Base-by-base conservation (phyloP, 64 coral and sea anemone species). In the Porites australiensis region DNA sequence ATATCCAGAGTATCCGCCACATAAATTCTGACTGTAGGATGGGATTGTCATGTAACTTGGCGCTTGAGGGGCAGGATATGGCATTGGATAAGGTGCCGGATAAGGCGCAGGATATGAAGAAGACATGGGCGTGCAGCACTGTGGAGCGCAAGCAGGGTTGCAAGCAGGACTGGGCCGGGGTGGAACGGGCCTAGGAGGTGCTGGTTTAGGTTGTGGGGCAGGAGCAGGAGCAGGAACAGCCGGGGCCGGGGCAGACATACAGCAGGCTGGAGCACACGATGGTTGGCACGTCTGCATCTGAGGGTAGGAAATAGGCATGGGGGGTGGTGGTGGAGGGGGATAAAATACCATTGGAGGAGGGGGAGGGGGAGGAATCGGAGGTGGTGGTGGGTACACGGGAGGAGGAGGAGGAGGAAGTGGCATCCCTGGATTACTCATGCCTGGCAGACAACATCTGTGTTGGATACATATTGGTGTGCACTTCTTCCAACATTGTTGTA, bases 381-480 rank as follows among this genome's bases (percentile, higher is more conserved):
- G 76, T 1, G 14, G 91, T 59, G 44, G 82, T 15, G 19, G 91
- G 14, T 88, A 77, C 14, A 61, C n/a, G 2, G 79, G 81, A 9
- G 78, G 83, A 6, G 87, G 86, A 6, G 87, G 86, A 16, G 95
- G 95, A 11, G 84, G 77, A 6, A 75, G 44, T 9, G 91, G 91
- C 15, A 92, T 88, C 0, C 77, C 77, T 8, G 79, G 94, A 44
- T 14, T 51, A 19, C 46, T 37, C 74, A 54, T 76, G 11, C 64
- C 76, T 55, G 95, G 74, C 43, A 72, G 44, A 47, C 95, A 96
- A 65, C 95, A 96, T 49, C 95, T 96, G 20, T 94, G 95, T 54
- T 96, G 91, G 12, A 93, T 70, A 63, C 95, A 96, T 5, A 96
- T 96, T 12, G 95, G 95, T 20, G 95, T 96, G 45, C 95, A 96